phyloP scores from a whole-genome alignment of 2,888 invertebrate species.

The Abrostola tripartita region DNA sequence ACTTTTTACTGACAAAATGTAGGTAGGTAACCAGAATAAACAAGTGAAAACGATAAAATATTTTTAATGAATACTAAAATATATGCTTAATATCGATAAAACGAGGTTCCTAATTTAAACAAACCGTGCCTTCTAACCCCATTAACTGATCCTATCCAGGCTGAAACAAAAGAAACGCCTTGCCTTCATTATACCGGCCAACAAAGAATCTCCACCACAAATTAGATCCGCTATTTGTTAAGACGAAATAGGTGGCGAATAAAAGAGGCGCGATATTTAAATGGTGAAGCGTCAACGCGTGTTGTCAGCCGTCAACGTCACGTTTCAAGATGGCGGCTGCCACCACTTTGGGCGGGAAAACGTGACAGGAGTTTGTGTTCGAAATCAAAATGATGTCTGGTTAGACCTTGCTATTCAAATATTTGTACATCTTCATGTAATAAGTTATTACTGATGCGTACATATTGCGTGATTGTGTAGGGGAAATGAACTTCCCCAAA shows the following conservation, averaged over 20 bases:
- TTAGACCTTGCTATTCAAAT: conserved; percentile 56
- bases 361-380: conserved; percentile 73
- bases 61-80: conserved; percentile 2
- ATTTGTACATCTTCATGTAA: conserved; percentile 48
- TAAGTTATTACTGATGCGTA: conserved; percentile 43
- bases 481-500: conserved; percentile 28
- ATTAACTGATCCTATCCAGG: conserved; percentile 37
- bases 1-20: no score
- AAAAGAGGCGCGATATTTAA: conserved; percentile 78
- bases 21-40: no score
- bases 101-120: conserved; percentile 17
- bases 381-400: conserved; percentile 62
- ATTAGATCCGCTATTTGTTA: conserved; percentile 73
- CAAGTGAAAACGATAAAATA: no score
- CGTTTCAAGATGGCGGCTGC: conserved; percentile 83
- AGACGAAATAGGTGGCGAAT: conserved; percentile 71
- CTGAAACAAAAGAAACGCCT: conserved; percentile 60
- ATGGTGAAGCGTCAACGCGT: conserved; percentile 78
- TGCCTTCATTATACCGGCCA: conserved; percentile 65
- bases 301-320: conserved; percentile 70
- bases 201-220: conserved; percentile 75
- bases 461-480: conserved; percentile 34
- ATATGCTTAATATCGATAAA: neutral
- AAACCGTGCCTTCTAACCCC: conserved; percentile 30
- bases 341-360: conserved; percentile 78